Conservation (phyloP, 2,888 invertebrate species). For the Dorcus hopei region DNA sequence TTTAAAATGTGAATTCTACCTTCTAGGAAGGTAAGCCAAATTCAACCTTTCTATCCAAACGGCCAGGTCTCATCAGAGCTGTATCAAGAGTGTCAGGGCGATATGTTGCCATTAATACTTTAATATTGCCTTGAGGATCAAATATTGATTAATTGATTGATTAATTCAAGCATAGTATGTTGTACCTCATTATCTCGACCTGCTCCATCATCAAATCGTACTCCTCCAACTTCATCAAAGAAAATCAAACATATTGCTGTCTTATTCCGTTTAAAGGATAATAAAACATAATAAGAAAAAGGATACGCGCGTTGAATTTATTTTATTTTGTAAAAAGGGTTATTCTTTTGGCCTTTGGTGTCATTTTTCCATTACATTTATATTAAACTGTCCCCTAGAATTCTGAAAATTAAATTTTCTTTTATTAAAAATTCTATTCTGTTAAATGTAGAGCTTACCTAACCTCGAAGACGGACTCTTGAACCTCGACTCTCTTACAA, state of each 20-base stretch:
- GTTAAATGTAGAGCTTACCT: no score
- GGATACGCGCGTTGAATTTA: no score
- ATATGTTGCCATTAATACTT: slow-evolving; percentile 98
- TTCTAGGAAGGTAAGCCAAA: slow-evolving; percentile 95
- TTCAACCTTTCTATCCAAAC: slow-evolving; percentile 96
- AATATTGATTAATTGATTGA: slow-evolving; percentile 97
- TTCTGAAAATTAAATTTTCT: no score
- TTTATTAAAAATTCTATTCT: no score
- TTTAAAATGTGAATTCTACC: slow-evolving; percentile 98
- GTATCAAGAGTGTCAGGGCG: slow-evolving; percentile 98
- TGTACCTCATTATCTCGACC: slow-evolving; percentile 98
- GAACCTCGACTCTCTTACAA: no score
- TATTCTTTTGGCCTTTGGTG: no score
- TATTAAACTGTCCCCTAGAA: no score
- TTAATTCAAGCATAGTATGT: slow-evolving; percentile 98
- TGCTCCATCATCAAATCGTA: slow-evolving; percentile 97
- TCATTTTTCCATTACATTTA: no score
- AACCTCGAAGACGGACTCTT: no score
- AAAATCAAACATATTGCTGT: slow-evolving; percentile 97
- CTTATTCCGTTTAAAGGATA: no score
- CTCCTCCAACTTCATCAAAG: slow-evolving; percentile 99
- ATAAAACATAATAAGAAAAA: no score
- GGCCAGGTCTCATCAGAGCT: slow-evolving; percentile 96
- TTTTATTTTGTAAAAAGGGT: no score
- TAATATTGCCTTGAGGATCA: slow-evolving; percentile 97